A percentile compares a stretch with the other conserved stretches of the same genome.
phyloP scores from a whole-genome alignment of 2,888 invertebrate genomes.

The Diabrotica balteata region DNA sequence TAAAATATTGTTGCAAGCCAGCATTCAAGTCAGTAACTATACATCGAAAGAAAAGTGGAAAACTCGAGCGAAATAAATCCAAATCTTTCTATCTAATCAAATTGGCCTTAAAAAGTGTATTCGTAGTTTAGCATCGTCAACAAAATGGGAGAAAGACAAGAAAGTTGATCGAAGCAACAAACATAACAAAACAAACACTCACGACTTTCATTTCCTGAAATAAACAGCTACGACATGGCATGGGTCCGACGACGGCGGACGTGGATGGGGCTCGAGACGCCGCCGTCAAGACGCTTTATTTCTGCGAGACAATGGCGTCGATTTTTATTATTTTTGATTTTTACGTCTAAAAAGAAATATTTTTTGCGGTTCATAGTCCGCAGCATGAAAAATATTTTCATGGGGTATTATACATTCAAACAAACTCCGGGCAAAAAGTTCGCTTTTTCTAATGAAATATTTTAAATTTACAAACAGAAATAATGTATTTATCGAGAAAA shows the following conservation, averaged over 20 bases:
- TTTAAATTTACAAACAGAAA: no score
- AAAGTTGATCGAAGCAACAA: conserved; percentile 50
- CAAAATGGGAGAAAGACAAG: conserved; percentile 44
- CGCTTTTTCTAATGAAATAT: no score
- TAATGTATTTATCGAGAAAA: no score
- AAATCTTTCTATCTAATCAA: conserved; percentile 45
- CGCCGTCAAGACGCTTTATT: no score
- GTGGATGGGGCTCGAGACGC: neutral
- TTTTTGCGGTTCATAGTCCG: no score
- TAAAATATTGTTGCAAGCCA: conserved; percentile 32
- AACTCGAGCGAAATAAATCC: conserved; percentile 31
- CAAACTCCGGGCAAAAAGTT: no score
- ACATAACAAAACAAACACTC: conserved; percentile 53
- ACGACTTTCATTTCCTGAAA: conserved; percentile 56
- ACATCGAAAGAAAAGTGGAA: conserved; percentile 21
- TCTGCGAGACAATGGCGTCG: no score
- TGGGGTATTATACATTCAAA: no score
- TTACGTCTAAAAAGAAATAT: no score
- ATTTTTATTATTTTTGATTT: no score
- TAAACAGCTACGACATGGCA: conserved; percentile 53
- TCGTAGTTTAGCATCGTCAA: conserved; percentile 45
- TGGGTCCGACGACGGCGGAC: conserved; percentile 32
- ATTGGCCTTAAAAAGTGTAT: conserved; percentile 45
- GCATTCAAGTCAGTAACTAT: conserved; percentile 17
- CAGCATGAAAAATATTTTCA: no score